Conservation (phyloP, 2,113 vertebrate genomes). For the Plecturocebus donacophilus region DNA sequence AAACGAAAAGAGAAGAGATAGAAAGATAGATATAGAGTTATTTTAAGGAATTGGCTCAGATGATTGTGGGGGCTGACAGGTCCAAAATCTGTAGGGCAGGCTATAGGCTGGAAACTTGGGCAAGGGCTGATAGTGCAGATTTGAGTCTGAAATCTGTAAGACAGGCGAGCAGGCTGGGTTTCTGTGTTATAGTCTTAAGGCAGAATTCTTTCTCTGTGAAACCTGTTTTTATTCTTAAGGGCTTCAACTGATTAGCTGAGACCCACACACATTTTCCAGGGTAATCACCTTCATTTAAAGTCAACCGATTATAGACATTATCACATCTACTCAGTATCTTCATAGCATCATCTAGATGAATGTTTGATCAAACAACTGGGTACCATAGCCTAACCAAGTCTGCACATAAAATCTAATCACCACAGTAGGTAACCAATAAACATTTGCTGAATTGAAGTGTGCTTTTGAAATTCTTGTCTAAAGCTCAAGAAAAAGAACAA, state of each 20-base stretch:
- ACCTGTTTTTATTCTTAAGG: constrained; percentile 5
- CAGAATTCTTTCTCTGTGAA: neutral
- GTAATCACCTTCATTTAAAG: constrained; percentile 1
- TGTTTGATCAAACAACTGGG: neutral
- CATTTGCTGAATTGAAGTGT: constrained; percentile 28
- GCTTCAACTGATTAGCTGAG: neutral
- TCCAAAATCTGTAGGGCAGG: neutral
- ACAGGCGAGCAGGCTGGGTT: neutral
- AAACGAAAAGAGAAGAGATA: neutral
- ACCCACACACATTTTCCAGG: neutral
- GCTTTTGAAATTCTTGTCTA: constrained; percentile 28
- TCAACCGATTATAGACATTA: neutral
- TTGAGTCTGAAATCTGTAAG: neutral
- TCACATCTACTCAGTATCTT: neutral
- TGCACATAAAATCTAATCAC: constrained; percentile 28
- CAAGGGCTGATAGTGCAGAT: no score
- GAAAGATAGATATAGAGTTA: neutral
- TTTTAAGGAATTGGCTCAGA: neutral
- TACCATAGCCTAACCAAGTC: neutral
- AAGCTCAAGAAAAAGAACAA: constrained; percentile 25
- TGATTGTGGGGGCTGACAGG: neutral
- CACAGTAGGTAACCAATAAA: neutral
- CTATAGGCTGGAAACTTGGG: neutral
- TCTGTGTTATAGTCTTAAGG: neutral
- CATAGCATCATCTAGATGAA: neutral